Conservation (phyloP, 2,113 vertebrate genomes). For the Leptobrachium ailaonicum region DNA sequence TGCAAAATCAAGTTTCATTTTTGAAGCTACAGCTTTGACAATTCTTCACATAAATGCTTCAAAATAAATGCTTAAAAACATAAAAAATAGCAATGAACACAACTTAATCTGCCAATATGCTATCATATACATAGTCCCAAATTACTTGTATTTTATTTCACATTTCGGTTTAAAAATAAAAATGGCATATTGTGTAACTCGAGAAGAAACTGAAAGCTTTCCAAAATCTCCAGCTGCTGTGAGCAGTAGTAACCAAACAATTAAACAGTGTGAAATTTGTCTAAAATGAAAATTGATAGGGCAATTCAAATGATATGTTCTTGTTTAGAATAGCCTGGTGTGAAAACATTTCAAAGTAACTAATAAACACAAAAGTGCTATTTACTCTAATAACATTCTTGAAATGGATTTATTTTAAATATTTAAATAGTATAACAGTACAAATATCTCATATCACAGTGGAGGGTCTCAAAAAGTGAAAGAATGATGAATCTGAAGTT, state of each 20-base stretch:
- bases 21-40: neutral
- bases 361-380: no score
- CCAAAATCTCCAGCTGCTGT: neutral
- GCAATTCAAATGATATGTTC: neutral
- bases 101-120: no score
- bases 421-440: no score
- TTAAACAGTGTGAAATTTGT: neutral
- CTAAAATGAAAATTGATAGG: slow-evolving; percentile 1
- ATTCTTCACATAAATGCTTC: neutral
- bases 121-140: neutral
- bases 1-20: neutral
- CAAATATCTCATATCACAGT: no score
- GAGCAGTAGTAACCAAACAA: neutral
- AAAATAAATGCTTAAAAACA: neutral
- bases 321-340: no score
- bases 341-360: no score
- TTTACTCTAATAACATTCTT: no score
- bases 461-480: no score
- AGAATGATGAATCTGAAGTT: no score
- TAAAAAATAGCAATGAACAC: neutral
- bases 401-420: no score
- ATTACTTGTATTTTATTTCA: neutral
- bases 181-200: neutral
- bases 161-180: neutral
- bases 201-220: neutral